These are phyloP conservation scores for Coleophora deauratella DNA, from an alignment of 2,888 invertebrate genomes.

Conservation along the genomic window DNA sequence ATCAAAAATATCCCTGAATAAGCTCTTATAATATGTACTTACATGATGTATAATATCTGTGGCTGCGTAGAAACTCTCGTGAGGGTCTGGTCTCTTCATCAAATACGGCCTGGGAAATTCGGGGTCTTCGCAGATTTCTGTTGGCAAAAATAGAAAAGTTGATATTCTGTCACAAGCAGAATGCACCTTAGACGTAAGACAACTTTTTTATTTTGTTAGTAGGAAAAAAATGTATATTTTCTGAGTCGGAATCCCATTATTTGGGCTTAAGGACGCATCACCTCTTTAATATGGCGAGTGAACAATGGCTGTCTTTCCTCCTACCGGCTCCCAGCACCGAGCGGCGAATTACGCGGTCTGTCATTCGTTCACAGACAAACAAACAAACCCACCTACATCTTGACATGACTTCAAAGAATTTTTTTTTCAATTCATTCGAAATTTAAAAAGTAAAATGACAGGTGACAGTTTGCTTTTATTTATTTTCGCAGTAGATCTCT, in stretches of 20 bases:
- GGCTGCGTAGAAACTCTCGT: slow-evolving; percentile 82
- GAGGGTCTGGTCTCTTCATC: slow-evolving; percentile 64
- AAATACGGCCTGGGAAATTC: slow-evolving; percentile 64
- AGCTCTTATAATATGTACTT: slow-evolving; percentile 26
- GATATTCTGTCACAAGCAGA: background rate
- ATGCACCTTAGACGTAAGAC: background rate
- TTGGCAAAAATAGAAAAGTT: slow-evolving; percentile 17
- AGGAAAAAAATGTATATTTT: too few species aligned
- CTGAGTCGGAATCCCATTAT: slow-evolving; percentile 34
- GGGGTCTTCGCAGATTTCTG: slow-evolving; percentile 64
- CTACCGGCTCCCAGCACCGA: slow-evolving; percentile 57
- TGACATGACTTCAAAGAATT: too few species aligned
- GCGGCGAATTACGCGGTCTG: too few species aligned
- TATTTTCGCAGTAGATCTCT: too few species aligned
- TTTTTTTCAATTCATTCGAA: too few species aligned
- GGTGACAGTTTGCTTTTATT: too few species aligned
- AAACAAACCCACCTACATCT: too few species aligned
- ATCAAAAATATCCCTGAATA: too few species aligned
- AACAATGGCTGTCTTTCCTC: slow-evolving; percentile 52
- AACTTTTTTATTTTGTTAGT: background rate
- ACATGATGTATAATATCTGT: slow-evolving; percentile 83
- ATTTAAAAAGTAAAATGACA: too few species aligned
- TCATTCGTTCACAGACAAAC: too few species aligned
- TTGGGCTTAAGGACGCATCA: slow-evolving; percentile 47
- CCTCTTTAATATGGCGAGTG: slow-evolving; percentile 62